phyloP scores from a whole-genome alignment of 1,140 invertebrate genomes.

The Geopemphigus sp. region DNA sequence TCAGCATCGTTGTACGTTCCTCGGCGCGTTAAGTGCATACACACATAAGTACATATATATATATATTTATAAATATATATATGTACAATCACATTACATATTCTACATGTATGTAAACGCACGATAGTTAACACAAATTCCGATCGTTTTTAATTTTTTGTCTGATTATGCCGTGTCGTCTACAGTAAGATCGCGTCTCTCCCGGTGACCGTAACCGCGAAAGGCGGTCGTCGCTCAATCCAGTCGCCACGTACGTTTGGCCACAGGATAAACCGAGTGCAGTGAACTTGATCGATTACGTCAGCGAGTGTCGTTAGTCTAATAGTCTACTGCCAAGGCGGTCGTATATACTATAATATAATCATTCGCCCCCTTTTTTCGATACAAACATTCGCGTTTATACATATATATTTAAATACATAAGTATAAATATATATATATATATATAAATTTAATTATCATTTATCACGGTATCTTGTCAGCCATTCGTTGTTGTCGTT shows the following conservation, averaged over 20 bases:
- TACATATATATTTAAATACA: background rate
- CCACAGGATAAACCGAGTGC: slow-evolving; percentile 38
- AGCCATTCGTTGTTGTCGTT: background rate
- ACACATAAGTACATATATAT: background rate
- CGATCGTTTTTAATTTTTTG: background rate
- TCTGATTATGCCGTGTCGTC: background rate
- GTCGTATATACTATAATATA: background rate
- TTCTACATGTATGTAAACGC: background rate
- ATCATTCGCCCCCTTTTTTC: slow-evolving; percentile 29
- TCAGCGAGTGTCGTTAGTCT: slow-evolving; percentile 32
- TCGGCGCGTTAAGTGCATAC: background rate
- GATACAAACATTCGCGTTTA: background rate
- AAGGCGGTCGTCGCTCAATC: slow-evolving; percentile 5
- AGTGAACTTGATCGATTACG: slow-evolving; percentile 49
- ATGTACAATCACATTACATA: background rate
- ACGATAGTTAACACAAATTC: background rate
- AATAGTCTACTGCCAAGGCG: slow-evolving; percentile 12
- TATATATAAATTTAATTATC: background rate
- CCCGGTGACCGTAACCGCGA: background rate
- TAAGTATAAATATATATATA: background rate
- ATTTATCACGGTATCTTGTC: background rate
- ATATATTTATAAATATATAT: background rate
- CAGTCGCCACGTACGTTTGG: slow-evolving; percentile 1
- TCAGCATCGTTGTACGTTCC: background rate
- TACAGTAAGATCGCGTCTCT: slow-evolving; percentile 7